These are phyloP conservation scores for Eugnorisma glareosa DNA, from an alignment of 2,888 invertebrate genomes.

Conservation along the genomic window DNA sequence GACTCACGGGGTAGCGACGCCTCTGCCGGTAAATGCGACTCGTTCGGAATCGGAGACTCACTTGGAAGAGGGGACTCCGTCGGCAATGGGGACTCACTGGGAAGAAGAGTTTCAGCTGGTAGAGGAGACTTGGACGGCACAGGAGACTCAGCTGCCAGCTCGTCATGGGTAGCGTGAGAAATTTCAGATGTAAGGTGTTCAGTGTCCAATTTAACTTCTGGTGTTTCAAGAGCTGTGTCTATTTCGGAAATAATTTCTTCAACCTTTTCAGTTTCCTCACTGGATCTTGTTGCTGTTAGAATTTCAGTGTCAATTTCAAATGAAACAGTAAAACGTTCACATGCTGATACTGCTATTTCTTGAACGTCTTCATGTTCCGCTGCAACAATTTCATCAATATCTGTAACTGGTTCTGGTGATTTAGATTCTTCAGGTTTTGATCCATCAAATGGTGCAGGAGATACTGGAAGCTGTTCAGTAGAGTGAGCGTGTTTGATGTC, in stretches of 20 bases:
- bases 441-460: slow-evolving; percentile 60
- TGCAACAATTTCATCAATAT: slow-evolving; percentile 53
- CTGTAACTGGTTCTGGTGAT: slow-evolving; percentile 58
- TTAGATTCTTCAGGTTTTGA: slow-evolving; percentile 60
- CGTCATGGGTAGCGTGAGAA: slow-evolving; percentile 43
- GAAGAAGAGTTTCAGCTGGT: slow-evolving; percentile 55
- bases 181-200: slow-evolving; percentile 54
- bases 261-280: slow-evolving; percentile 50
- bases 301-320: slow-evolving; percentile 21
- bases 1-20: slow-evolving; percentile 64
- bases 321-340: slow-evolving; percentile 22
- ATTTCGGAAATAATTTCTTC: slow-evolving; percentile 49
- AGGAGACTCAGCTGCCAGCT: slow-evolving; percentile 53
- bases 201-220: slow-evolving; percentile 64
- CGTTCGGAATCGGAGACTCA: slow-evolving; percentile 66
- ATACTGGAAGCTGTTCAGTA: slow-evolving; percentile 62
- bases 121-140: slow-evolving; percentile 59
- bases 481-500: slow-evolving; percentile 60
- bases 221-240: slow-evolving; percentile 51
- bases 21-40: slow-evolving; percentile 66
- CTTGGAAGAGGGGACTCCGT: slow-evolving; percentile 64
- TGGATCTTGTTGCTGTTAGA: slow-evolving; percentile 17
- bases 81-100: slow-evolving; percentile 68
- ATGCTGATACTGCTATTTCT: slow-evolving; percentile 6
- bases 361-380: slow-evolving; percentile 40